Evolutionary conservation across 2,888 invertebrate species (phyloP).

Genomic region (Neoitamus cyanurus): DNA sequence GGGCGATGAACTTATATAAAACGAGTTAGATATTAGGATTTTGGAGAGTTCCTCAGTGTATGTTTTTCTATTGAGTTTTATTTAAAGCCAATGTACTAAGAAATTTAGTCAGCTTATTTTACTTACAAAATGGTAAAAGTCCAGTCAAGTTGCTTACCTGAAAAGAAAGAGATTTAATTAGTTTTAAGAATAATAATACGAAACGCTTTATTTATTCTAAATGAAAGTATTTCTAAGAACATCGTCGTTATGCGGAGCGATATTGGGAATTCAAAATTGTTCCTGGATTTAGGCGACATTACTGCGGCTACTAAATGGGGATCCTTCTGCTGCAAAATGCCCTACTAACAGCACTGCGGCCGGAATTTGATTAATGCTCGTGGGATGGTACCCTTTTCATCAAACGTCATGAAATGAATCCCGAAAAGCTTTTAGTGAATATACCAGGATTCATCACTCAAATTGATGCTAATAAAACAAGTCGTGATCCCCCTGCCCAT

Average conservation of each 20-base stretch:
- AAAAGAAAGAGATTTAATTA: neutral
- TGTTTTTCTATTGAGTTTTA: too few species aligned
- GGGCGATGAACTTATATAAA: too few species aligned
- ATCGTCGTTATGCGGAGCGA: neutral
- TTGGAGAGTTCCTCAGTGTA: too few species aligned
- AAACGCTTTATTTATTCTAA: neutral
- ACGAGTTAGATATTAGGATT: too few species aligned
- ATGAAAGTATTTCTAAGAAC: neutral
- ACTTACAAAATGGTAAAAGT: neutral
- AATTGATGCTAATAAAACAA: constrained; percentile 33
- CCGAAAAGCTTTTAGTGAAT: constrained; percentile 27
- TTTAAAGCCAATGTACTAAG: neutral
- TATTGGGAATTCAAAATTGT: neutral
- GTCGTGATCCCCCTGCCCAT: neutral
- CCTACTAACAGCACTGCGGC: neutral
- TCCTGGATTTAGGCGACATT: neutral
- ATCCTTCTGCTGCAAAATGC: neutral
- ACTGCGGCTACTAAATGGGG: neutral
- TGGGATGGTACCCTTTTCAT: constrained; percentile 34
- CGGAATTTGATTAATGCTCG: constrained; percentile 27
- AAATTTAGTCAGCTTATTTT: neutral
- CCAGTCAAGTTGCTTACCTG: neutral
- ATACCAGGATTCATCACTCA: constrained; percentile 29
- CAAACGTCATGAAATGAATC: constrained; percentile 20
- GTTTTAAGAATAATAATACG: neutral